Evolutionary conservation across 2,888 invertebrate species (phyloP).

Genomic region (Selenia dentaria): DNA sequence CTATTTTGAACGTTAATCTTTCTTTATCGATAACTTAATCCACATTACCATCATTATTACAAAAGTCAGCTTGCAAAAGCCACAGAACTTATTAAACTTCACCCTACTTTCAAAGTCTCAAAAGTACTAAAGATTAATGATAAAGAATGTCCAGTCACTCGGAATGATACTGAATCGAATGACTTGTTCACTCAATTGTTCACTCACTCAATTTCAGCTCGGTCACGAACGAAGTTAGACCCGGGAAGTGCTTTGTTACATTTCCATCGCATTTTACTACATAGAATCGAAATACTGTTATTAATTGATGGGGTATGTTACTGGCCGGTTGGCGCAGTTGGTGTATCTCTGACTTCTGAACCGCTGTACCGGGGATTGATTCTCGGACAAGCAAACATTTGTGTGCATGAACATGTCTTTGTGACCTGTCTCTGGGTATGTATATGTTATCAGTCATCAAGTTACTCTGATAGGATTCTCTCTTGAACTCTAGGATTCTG

Average conservation of each 20-base stretch:
- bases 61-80: neutral
- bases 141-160: slow-evolving; percentile 12
- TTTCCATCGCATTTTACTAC: neutral
- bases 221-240: slow-evolving; percentile 10
- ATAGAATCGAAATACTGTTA: neutral
- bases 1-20: no score
- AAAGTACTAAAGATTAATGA: slow-evolving; percentile 8
- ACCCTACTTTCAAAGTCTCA: neutral
- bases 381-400: no score
- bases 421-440: no score
- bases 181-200: slow-evolving; percentile 14
- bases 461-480: no score
- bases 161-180: slow-evolving; percentile 10
- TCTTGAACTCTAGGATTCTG: no score
- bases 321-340: no score
- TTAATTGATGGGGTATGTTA: no score
- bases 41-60: neutral
- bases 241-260: slow-evolving; percentile 7
- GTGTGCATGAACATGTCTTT: no score
- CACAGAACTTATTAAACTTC: slow-evolving; percentile 2
- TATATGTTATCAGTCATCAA: no score
- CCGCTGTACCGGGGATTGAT: no score
- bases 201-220: slow-evolving; percentile 2
- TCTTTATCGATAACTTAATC: no score
- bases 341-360: no score